phyloP scores from a whole-genome alignment of 2,888 invertebrate species.

The Acrocera orbiculus region DNA sequence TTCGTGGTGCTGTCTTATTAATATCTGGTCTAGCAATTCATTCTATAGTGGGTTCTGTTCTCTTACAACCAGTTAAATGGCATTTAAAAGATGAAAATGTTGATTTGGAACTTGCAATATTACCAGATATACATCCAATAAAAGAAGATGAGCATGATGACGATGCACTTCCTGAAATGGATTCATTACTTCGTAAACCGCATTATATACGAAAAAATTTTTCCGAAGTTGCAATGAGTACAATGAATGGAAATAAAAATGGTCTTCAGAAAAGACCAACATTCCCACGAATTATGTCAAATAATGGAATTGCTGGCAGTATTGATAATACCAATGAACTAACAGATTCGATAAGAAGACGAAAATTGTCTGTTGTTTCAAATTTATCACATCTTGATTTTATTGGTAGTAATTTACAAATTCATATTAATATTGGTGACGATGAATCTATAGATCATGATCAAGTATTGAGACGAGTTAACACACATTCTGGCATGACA shows the following conservation, averaged over 20 bases:
- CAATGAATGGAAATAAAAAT: slow-evolving; percentile 18
- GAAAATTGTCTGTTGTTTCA: slow-evolving; percentile 51
- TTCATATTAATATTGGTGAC: slow-evolving; percentile 42
- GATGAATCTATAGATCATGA: slow-evolving; percentile 29
- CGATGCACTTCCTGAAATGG: slow-evolving; percentile 29
- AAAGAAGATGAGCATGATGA: slow-evolving; percentile 48
- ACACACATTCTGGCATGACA: slow-evolving; percentile 23
- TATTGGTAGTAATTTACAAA: slow-evolving; percentile 52
- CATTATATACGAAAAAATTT: slow-evolving; percentile 28
- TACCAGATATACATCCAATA: slow-evolving; percentile 46
- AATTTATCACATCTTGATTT: slow-evolving; percentile 58
- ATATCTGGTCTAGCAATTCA: slow-evolving; percentile 50
- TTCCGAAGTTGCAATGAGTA: slow-evolving; percentile 29
- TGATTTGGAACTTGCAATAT: slow-evolving; percentile 26
- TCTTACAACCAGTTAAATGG: slow-evolving; percentile 54
- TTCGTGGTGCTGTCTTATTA: slow-evolving; percentile 49
- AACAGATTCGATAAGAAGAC: slow-evolving; percentile 32
- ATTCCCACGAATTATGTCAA: slow-evolving; percentile 30
- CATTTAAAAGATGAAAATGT: slow-evolving; percentile 38
- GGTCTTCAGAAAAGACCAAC: slow-evolving; percentile 29
- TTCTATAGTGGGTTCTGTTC: slow-evolving; percentile 44
- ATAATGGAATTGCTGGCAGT: slow-evolving; percentile 31
- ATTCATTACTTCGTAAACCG: slow-evolving; percentile 26
- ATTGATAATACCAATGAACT: slow-evolving; percentile 29
- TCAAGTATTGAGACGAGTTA: slow-evolving; percentile 26